Evolutionary conservation across 2,888 invertebrate genomes (phyloP).

Genomic region (Pristionchus mayeri): DNA sequence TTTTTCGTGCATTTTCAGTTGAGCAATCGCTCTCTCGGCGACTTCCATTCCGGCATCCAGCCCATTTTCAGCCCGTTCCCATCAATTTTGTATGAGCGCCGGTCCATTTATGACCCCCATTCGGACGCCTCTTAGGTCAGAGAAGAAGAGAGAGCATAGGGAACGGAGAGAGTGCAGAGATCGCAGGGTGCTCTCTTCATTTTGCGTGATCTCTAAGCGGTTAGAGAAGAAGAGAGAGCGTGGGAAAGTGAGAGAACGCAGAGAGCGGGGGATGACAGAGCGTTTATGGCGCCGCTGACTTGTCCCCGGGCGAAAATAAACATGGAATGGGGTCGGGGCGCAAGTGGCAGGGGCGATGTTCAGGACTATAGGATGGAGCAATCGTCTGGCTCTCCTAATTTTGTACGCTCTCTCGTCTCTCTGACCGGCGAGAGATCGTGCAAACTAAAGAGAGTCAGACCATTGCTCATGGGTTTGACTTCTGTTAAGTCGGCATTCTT

Average conservation of each 20-base stretch:
- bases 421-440: too few relatives aligned
- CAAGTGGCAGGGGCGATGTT: background rate
- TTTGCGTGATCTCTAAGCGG: too few relatives aligned
- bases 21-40: too few relatives aligned
- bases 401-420: too few relatives aligned
- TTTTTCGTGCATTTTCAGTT: too few relatives aligned
- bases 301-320: background rate
- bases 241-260: background rate
- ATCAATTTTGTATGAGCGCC: background rate
- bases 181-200: too few relatives aligned
- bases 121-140: background rate
- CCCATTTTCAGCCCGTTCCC: background rate
- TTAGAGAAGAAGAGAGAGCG: background rate
- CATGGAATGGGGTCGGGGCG: background rate
- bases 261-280: background rate
- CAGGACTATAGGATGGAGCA: background rate
- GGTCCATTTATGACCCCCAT: background rate
- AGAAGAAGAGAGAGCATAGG: background rate
- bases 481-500: too few relatives aligned
- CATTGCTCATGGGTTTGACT: background rate
- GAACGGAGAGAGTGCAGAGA: conserved; percentile 31
- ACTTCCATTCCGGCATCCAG: background rate
- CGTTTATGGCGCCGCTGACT: background rate
- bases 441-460: too few relatives aligned
- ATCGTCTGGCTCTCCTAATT: too few relatives aligned